A percentile compares a stretch with the other conserved stretches of the same genome.
Conservation (phyloP, 2,888 invertebrate species). For the Ptychoptera albimana region DNA sequence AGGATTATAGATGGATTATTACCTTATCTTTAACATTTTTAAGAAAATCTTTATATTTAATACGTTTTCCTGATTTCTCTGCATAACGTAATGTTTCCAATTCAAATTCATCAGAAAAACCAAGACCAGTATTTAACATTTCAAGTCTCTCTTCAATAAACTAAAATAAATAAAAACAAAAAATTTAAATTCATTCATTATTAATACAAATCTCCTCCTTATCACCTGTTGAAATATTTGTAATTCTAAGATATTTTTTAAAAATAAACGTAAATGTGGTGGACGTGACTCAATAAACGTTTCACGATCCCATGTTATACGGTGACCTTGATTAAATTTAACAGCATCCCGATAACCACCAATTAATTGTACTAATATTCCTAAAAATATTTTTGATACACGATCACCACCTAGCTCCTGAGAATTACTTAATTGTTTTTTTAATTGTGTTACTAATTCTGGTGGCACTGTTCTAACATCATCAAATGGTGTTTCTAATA, state of each 20-base stretch:
- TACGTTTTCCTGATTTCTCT: conserved; percentile 34
- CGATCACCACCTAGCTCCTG: conserved; percentile 73
- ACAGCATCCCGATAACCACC: conserved; percentile 90
- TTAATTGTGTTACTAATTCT: conserved; percentile 57
- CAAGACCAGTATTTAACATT: conserved; percentile 81
- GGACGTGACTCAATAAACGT: conserved; percentile 80
- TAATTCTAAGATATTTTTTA: conserved; percentile 76
- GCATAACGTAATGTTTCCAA: conserved; percentile 52
- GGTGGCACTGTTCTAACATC: conserved; percentile 79
- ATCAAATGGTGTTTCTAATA: conserved; percentile 72
- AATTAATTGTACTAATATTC: conserved; percentile 79
- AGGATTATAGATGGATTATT: conserved; percentile 11
- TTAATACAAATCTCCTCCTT: background rate
- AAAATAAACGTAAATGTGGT: conserved; percentile 69
- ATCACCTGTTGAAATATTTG: conserved; percentile 76
- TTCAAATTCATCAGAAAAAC: conserved; percentile 92
- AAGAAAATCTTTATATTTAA: conserved; percentile 60
- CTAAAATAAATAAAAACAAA: too few species aligned
- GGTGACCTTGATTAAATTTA: conserved; percentile 51
- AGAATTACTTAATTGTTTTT: conserved; percentile 26
- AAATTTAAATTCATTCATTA: background rate
- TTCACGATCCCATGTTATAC: conserved; percentile 72
- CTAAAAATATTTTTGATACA: conserved; percentile 79
- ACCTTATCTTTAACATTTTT: conserved; percentile 83
- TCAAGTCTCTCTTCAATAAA: conserved; percentile 86